Base-by-base conservation (phyloP, 30 jellyfish, hydroid and myxozoan species). In the Chironex yamaguchii region DNA sequence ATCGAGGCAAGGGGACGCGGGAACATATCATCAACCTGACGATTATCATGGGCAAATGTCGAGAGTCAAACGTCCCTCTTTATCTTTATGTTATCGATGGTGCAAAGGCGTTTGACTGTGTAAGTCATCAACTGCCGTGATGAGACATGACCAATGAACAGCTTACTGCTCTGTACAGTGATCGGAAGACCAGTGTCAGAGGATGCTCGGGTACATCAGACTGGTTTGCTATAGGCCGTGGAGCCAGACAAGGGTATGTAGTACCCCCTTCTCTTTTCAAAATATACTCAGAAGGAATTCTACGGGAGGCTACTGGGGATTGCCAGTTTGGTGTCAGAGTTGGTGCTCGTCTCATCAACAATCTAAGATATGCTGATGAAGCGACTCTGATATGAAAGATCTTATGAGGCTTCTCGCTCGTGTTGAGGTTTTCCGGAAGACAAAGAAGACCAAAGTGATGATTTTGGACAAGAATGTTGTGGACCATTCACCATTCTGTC, bases 361-460 rank as follows among this genome's bases (percentile, higher is more conserved):
- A 66, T 66, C 80, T 66, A 66, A 66, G 66, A 28, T 66, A 66
- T 66, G 80, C 80, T 66, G 80, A 66, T 66, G 80, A 66, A 20
- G 68, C 29, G 29, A 66, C 29, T 66, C 80, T 66, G 80, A 66
- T 66, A n/a, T 66, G 80, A 65, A 66, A 66, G 68, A 66, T 66
- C 52, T 66, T 20, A 20, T 65, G 67, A 66, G 66, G 25, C n/a
- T n/a, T n/a, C n/a, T n/a, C n/a, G n/a, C n/a, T n/a, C n/a, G n/a
- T n/a, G n/a, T n/a, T n/a, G n/a, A n/a, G n/a, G n/a, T n/a, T n/a
- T n/a, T n/a, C n/a, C n/a, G n/a, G n/a, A n/a, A n/a, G n/a, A 42
- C 58, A 42, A 42, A 42, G 58, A 17, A 6, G 17, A 42, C 17
- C 13, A 42, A 42, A 42, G 58, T n/a, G n/a, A n/a, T n/a, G n/a